Evolutionary conservation across 2,888 invertebrate genomes (phyloP), one percentile per base, ranked within the genome.

Genomic region (Agriopis marginaria): DNA sequence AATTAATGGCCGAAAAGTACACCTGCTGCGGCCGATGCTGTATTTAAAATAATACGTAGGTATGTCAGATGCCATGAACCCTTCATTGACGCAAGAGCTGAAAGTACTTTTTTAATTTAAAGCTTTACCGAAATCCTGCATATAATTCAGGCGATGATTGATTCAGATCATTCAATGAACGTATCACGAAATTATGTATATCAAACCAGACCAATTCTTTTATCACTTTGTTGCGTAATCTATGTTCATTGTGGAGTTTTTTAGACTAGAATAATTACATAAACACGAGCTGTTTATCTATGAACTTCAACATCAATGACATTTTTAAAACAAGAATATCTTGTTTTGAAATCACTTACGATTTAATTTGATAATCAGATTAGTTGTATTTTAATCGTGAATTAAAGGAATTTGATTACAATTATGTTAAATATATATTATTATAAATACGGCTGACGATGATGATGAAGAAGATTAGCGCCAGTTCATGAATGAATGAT

Each of bases 31-130:
- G 51, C n/a, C 64, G 60, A 67, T 64, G 67, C 65, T 65, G 69
- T 73, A 72, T 71, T 74, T 77, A 74, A 72, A 66, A 70, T 76
- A 76, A 76, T 75, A 75, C 54, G 71, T 70, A 71, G 70, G 68
- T 74, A 63, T 58, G 56, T 72, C 71, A 72, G 68, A 70, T 56
- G 49, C 54, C 42, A 58, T 39, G 50, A 67, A 67, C 58, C 50
- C 56, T 60, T 42, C 47, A 67, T 11, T 63, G 58, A 70, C 59
- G 66, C 44, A 63, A 70, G 42, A 60, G 45, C 11, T 39, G 56
- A 44, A 50, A 53, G 50, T 44, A 12, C 39, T 45, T 68, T 67
- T 45, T 40, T 47, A 68, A 63, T 64, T 59, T 54, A 68, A 60
- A 53, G 50, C 68, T 63, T 45, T 53, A 63, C 39, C 54, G 42